Conservation (phyloP, 2,888 invertebrate genomes). For the Phytoseiulus persimilis region DNA sequence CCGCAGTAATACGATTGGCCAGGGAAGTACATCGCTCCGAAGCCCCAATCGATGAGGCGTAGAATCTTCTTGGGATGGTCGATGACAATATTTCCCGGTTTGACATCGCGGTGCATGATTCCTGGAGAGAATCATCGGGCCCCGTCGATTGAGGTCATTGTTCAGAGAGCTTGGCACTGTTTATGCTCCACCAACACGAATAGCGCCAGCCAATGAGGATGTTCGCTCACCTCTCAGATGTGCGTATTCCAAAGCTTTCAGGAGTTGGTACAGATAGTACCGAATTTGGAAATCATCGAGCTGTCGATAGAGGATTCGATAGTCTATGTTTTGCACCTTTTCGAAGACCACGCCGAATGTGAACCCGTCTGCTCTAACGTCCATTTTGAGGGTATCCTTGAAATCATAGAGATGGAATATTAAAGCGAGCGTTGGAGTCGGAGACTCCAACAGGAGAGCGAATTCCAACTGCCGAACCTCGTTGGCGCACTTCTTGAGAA, state of each 20-base stretch:
- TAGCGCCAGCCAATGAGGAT: neutral
- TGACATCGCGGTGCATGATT: slow-evolving; percentile 99
- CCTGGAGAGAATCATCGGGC: neutral
- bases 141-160: neutral
- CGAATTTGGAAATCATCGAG: slow-evolving; percentile 76
- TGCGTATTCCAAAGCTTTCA: slow-evolving; percentile 87
- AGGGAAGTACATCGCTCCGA: slow-evolving; percentile 99
- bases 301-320: neutral
- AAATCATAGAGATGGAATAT: neutral
- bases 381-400: neutral
- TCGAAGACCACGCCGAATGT: neutral
- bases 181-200: too few species aligned
- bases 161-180: too few species aligned
- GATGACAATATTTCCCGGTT: slow-evolving; percentile 99
- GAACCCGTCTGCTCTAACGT: neutral
- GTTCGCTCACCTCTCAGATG: slow-evolving; percentile 82
- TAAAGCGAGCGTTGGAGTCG: too few species aligned
- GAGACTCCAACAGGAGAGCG: too few species aligned
- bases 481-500: too few species aligned
- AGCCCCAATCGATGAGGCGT: slow-evolving; percentile 97
- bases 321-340: neutral
- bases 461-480: too few species aligned
- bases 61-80: slow-evolving; percentile 98
- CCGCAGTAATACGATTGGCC: slow-evolving; percentile 99
- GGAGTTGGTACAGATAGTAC: slow-evolving; percentile 92